These are phyloP conservation scores for Synanthedon tipuliformis DNA, from an alignment of 2,888 invertebrate species.

Conservation along the genomic window DNA sequence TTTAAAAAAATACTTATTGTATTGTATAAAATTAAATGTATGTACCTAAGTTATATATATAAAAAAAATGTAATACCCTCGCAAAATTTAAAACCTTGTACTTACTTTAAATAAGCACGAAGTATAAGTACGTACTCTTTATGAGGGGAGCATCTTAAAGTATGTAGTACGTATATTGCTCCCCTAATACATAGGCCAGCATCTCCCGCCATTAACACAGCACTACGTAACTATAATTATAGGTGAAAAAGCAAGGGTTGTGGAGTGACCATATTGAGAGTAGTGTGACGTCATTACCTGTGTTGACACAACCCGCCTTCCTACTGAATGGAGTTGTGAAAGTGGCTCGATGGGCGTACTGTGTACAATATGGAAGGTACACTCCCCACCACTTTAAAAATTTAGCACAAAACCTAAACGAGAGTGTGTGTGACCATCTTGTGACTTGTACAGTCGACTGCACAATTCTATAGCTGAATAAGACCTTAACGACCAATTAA, in stretches of 20 bases:
- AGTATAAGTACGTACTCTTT: too few species aligned
- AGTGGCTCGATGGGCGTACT: conserved; percentile 42
- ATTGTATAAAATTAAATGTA: too few species aligned
- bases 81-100: too few species aligned
- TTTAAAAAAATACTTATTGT: too few species aligned
- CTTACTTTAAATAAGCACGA: too few species aligned
- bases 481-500: too few species aligned
- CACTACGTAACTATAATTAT: conserved; percentile 42
- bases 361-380: conserved; percentile 12
- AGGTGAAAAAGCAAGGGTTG: conserved; percentile 41
- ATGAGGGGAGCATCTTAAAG: too few species aligned
- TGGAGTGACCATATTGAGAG: conserved; percentile 52
- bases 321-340: conserved; percentile 40
- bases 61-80: too few species aligned
- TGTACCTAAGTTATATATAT: too few species aligned
- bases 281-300: conserved; percentile 59
- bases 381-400: not conserved
- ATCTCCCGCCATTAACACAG: conserved; percentile 11
- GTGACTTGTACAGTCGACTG: not conserved
- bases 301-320: conserved; percentile 63
- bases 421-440: not conserved
- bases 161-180: not conserved
- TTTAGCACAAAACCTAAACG: not conserved
- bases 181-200: conserved; percentile 4
- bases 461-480: too few species aligned